A percentile compares a stretch with the other conserved stretches of the same genome.
phyloP scores from a whole-genome alignment of 30 jellyfish, hydroid and myxozoan genomes.

The Catostylus mosaicus region DNA sequence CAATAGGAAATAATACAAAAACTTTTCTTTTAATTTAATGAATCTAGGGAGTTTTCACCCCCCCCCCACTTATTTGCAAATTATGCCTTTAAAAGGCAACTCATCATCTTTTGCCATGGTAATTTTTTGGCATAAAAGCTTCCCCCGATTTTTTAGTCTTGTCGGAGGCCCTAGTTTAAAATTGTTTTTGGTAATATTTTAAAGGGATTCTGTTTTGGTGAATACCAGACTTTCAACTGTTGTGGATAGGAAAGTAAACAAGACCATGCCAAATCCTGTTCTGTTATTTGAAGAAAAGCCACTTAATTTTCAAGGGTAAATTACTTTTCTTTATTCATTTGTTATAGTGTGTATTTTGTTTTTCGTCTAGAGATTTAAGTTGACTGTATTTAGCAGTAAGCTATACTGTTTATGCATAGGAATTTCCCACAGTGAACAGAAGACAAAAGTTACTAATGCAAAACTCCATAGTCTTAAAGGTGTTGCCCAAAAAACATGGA shows the following conservation, averaged over 20 bases:
- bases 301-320: constrained; percentile 47
- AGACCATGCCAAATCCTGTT: constrained; percentile 62
- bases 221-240: constrained; percentile 64
- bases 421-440: background rate
- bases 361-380: too few species aligned
- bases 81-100: too few species aligned
- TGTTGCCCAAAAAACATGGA: background rate
- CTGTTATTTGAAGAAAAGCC: constrained; percentile 34
- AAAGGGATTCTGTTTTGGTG: constrained; percentile 75
- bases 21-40: background rate
- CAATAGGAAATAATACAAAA: background rate
- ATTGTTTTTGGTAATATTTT: background rate
- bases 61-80: too few species aligned
- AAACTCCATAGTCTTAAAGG: background rate
- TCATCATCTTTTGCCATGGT: too few species aligned
- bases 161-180: background rate
- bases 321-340: background rate
- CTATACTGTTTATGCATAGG: background rate
- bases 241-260: constrained; percentile 66
- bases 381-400: too few species aligned
- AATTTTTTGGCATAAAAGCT: background rate
- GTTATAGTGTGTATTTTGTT: background rate
- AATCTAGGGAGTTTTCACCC: background rate
- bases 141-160: background rate
- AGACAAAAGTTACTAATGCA: background rate